Conservation (phyloP, 2,888 invertebrate genomes). For the Mechanitis mazaeus region DNA sequence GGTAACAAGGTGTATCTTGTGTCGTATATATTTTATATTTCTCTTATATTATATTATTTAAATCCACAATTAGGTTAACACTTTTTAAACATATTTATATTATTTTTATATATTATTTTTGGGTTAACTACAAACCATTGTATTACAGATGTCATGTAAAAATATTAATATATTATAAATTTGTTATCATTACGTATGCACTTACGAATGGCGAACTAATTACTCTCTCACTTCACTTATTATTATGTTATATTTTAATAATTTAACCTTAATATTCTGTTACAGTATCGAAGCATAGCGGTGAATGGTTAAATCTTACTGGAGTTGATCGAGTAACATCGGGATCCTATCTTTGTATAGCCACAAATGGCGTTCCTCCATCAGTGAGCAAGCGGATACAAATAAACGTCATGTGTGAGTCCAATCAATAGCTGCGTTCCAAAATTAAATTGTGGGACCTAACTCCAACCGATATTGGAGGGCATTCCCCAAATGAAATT, state of each 20-base stretch:
- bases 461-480: slow-evolving; percentile 21
- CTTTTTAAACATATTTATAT: too few species aligned
- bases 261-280: slow-evolving; percentile 23
- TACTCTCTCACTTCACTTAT: too few species aligned
- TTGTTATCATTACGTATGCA: too few species aligned
- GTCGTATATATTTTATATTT: too few species aligned
- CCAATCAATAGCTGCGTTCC: slow-evolving; percentile 20
- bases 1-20: too few species aligned
- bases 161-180: too few species aligned
- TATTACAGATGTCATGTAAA: too few species aligned
- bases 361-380: slow-evolving; percentile 78
- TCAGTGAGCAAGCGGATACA: slow-evolving; percentile 69
- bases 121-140: too few species aligned
- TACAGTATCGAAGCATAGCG: slow-evolving; percentile 75
- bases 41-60: too few species aligned
- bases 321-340: slow-evolving; percentile 77
- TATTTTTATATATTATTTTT: too few species aligned
- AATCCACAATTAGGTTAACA: too few species aligned
- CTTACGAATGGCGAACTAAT: too few species aligned
- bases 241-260: background rate
- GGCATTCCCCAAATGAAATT: slow-evolving; percentile 17
- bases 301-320: slow-evolving; percentile 73
- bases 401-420: slow-evolving; percentile 78
- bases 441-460: slow-evolving; percentile 26
- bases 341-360: slow-evolving; percentile 81